Conservation (phyloP, 2,113 vertebrate genomes). For the Oreocharis arfaki region DNA sequence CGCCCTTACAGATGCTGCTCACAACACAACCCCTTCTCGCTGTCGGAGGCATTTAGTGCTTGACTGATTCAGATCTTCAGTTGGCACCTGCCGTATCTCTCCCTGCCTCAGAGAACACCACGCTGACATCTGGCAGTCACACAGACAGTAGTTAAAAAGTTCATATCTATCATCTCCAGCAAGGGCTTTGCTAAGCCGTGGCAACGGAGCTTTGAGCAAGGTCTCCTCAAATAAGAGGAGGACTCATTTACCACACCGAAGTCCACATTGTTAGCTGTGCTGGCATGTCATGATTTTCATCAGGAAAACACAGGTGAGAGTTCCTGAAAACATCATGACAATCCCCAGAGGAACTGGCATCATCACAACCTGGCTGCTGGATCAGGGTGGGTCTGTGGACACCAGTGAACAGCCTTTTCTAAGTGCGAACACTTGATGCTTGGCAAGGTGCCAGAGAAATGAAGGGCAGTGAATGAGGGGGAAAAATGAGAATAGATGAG, state of each 20-base stretch:
- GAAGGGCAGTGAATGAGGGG: accelerated
- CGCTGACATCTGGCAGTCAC: neutral
- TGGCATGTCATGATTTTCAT: neutral
- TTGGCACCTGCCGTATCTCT: neutral
- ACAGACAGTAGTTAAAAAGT: neutral
- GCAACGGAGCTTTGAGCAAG: neutral
- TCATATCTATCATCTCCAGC: neutral
- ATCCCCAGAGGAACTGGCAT: neutral
- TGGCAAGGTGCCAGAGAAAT: neutral
- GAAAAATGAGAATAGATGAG: neutral
- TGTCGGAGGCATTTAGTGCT: slow-evolving; percentile 20
- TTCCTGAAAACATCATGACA: neutral
- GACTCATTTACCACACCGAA: neutral
- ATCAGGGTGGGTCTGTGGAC: neutral
- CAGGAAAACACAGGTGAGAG: neutral
- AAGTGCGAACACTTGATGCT: neutral
- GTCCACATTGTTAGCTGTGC: neutral
- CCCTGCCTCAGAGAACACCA: neutral
- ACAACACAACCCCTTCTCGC: neutral
- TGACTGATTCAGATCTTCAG: slow-evolving; percentile 21
- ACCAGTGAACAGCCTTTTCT: neutral
- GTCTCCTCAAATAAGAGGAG: neutral
- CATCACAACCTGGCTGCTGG: neutral
- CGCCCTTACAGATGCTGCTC: neutral
- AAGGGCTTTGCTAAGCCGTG: neutral